A percentile compares a stretch with the other conserved stretches of the same genome.
phyloP scores from a whole-genome alignment of 35 echinoderm and acorn worm genomes.

The Amphiura filiformis region DNA sequence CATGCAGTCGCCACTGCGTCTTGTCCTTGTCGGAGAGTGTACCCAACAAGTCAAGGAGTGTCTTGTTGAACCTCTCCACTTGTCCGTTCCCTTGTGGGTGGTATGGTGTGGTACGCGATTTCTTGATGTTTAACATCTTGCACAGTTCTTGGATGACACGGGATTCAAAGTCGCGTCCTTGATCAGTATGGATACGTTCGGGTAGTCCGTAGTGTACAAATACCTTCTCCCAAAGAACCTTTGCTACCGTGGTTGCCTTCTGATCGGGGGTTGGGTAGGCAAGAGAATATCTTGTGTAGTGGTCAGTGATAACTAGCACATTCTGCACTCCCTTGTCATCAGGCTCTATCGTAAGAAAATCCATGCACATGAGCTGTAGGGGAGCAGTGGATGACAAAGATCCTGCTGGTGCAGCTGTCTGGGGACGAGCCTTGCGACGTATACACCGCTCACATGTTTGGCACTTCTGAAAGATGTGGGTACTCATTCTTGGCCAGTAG shows the following conservation, averaged over 20 bases:
- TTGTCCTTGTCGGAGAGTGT: slow-evolving; percentile 50
- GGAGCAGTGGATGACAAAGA: slow-evolving; percentile 50
- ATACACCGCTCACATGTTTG: slow-evolving; percentile 25
- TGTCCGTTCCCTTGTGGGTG: slow-evolving; percentile 62
- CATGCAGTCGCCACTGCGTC: slow-evolving; percentile 25
- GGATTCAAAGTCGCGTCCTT: slow-evolving; percentile 58
- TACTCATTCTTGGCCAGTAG: slow-evolving; percentile 38
- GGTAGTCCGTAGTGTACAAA: slow-evolving; percentile 58
- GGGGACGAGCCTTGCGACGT: slow-evolving; percentile 9
- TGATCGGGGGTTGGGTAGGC: slow-evolving; percentile 68
- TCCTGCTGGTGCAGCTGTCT: slow-evolving; percentile 9
- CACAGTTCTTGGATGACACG: slow-evolving; percentile 51
- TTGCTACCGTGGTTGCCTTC: slow-evolving; percentile 60
- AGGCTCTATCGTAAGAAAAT: slow-evolving; percentile 57
- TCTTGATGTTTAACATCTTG: slow-evolving; percentile 19
- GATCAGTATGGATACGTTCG: slow-evolving; percentile 48
- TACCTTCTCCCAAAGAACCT: slow-evolving; percentile 36
- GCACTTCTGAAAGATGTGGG: neutral
- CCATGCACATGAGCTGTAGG: slow-evolving; percentile 69
- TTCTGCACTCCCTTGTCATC: neutral
- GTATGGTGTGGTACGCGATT: slow-evolving; percentile 61
- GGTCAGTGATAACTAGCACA: slow-evolving; percentile 30
- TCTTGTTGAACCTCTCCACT: slow-evolving; percentile 57
- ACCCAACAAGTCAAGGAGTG: slow-evolving; percentile 35
- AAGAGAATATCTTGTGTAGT: too few relatives aligned